Conservation (phyloP, 2,888 invertebrate genomes). For the Achlya flavicornis region DNA sequence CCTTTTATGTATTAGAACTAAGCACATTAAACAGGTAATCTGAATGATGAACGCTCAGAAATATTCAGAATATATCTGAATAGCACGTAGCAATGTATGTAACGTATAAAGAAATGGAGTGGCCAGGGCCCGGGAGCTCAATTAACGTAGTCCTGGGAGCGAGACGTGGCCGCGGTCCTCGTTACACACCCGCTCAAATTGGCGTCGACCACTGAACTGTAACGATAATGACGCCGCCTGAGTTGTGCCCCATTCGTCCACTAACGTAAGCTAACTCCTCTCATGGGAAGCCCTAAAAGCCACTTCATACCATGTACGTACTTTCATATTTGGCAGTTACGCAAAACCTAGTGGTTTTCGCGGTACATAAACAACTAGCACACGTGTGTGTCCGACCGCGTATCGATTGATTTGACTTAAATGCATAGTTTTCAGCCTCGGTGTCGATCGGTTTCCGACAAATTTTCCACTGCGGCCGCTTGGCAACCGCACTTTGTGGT, state of each 20-base stretch:
- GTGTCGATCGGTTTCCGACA: slow-evolving; percentile 74
- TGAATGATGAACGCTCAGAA: background rate
- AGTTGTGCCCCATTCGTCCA: slow-evolving; percentile 66
- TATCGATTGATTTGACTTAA: slow-evolving; percentile 80
- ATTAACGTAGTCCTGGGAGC: slow-evolving; percentile 69
- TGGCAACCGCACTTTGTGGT: slow-evolving; percentile 70
- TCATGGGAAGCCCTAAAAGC: slow-evolving; percentile 75
- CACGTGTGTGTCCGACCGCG: slow-evolving; percentile 72
- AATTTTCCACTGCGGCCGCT: slow-evolving; percentile 75
- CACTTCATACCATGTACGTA: slow-evolving; percentile 61
- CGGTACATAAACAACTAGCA: slow-evolving; percentile 79
- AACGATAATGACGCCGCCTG: slow-evolving; percentile 74
- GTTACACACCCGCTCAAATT: slow-evolving; percentile 72
- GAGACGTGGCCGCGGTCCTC: slow-evolving; percentile 62
- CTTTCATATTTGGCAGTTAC: slow-evolving; percentile 75
- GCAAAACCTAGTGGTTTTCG: slow-evolving; percentile 78
- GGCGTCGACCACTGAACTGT: slow-evolving; percentile 70
- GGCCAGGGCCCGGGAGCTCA: slow-evolving; percentile 49
- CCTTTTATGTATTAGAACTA: background rate
- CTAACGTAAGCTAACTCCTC: slow-evolving; percentile 72
- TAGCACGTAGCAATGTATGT: slow-evolving; percentile 32
- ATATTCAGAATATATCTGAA: slow-evolving; percentile 25
- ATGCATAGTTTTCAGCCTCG: slow-evolving; percentile 75
- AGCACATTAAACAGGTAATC: too few relatives aligned
- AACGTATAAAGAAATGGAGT: slow-evolving; percentile 60